Percentiles rank a stretch among this genome's conserved stretches.
Conservation (phyloP, 2,113 vertebrate species). For the Tympanuchus pallidicinctus region DNA sequence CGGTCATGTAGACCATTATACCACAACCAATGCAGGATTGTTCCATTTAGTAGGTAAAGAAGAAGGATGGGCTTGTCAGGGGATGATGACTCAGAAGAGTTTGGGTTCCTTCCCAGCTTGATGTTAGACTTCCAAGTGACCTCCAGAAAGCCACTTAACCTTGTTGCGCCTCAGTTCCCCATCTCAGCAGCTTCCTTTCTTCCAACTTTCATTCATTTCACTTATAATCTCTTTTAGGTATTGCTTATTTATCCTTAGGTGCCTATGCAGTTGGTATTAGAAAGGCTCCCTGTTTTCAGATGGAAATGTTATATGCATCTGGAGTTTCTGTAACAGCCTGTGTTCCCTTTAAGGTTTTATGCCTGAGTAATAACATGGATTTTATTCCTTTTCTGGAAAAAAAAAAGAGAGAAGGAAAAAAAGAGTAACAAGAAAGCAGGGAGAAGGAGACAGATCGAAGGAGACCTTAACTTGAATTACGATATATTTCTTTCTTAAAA, state of each 20-base stretch:
- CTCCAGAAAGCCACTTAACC: constrained; percentile 59
- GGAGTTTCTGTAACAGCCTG: not conserved
- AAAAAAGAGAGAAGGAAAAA: not conserved
- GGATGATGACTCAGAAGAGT: constrained; percentile 60
- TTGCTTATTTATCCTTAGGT: not conserved
- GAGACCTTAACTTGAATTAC: constrained; percentile 36
- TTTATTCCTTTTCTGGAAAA: constrained; percentile 1
- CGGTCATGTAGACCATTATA: constrained; percentile 63
- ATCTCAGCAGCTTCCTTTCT: not conserved
- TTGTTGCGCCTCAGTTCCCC: not conserved
- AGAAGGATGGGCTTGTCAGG: constrained; percentile 62
- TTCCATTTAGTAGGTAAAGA: constrained; percentile 63
- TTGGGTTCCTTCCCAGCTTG: constrained; percentile 31
- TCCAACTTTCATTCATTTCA: not conserved
- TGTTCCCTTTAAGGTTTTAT: not conserved
- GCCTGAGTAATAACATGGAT: not conserved
- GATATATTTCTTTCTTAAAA: constrained; percentile 33
- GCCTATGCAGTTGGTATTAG: not conserved
- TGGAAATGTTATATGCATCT: not conserved
- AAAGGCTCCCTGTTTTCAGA: not conserved
- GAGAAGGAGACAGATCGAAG: constrained; percentile 11
- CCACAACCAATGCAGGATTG: constrained; percentile 60
- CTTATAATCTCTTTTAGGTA: not conserved
- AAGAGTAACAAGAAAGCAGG: not conserved
- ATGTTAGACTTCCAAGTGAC: not conserved